Evolutionary conservation across 2,797 vertebrate genomes (phyloP).

Genomic region (Fundulus diaphanus): DNA sequence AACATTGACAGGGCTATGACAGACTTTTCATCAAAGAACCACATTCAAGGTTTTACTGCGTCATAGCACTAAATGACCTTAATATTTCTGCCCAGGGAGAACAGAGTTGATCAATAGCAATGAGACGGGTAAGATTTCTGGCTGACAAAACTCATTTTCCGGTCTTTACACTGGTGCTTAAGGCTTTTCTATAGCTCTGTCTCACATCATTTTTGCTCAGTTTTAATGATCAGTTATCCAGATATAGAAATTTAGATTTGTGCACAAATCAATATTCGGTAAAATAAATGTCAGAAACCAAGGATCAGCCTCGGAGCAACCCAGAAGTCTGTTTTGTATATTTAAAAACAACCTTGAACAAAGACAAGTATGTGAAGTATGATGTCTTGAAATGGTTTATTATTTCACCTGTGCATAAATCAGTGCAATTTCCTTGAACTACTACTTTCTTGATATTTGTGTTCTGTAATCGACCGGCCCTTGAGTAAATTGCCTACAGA

Average conservation of each 20-base stretch:
- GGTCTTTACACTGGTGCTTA: constrained; percentile 20
- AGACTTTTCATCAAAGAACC: constrained; percentile 21
- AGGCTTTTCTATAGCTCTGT: constrained; percentile 10
- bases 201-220: background rate
- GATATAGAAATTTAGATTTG: background rate
- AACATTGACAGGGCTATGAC: constrained; percentile 31
- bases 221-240: constrained; percentile 12
- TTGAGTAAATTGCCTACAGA: background rate
- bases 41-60: constrained; percentile 46
- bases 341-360: background rate
- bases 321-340: background rate
- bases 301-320: background rate
- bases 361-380: background rate
- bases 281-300: constrained; percentile 1
- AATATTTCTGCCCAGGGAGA: constrained; percentile 34
- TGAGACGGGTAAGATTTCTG: constrained; percentile 37
- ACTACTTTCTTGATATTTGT: background rate
- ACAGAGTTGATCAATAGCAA: constrained; percentile 52
- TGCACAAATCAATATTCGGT: constrained; percentile 7
- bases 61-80: constrained; percentile 39
- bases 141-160: constrained; percentile 43
- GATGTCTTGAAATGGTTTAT: background rate
- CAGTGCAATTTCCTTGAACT: background rate
- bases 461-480: constrained; percentile 7
- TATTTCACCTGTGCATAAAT: background rate